phyloP scores from a whole-genome alignment of 2,113 vertebrate species.

The Nothocercus nigrocapillus region DNA sequence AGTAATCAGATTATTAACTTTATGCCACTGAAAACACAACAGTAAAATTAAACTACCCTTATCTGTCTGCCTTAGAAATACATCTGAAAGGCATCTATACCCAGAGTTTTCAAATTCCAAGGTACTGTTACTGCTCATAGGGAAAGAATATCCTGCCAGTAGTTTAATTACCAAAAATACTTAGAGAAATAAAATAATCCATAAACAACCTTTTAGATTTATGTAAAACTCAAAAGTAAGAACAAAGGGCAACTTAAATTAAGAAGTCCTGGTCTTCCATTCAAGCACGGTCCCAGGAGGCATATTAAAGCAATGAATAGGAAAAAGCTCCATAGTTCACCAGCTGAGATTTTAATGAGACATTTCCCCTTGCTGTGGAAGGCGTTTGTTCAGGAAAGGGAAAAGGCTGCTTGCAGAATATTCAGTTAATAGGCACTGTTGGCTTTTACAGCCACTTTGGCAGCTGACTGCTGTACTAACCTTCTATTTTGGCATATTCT shows the following conservation, averaged over 20 bases:
- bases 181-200: constrained; percentile 62
- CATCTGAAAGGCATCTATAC: not conserved
- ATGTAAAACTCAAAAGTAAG: constrained; percentile 76
- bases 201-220: constrained; percentile 67
- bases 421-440: constrained; percentile 76
- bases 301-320: constrained; percentile 87
- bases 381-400: constrained; percentile 76
- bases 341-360: constrained; percentile 89
- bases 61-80: not conserved
- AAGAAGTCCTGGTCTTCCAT: constrained; percentile 76
- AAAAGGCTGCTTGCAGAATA: constrained; percentile 75
- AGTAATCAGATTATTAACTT: constrained; percentile 7
- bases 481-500: constrained; percentile 94
- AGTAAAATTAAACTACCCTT: not conserved
- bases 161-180: constrained; percentile 62
- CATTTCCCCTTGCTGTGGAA: constrained; percentile 82
- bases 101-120: not conserved
- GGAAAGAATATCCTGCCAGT: constrained; percentile 11
- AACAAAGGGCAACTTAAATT: constrained; percentile 82
- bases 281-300: constrained; percentile 83
- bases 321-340: constrained; percentile 84
- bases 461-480: constrained; percentile 81
- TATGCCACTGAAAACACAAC: not conserved
- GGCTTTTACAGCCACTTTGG: constrained; percentile 74
- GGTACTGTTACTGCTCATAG: not conserved